A percentile compares a stretch with the other conserved stretches of the same genome.
These are phyloP conservation scores for Orchesella flavescens DNA, from an alignment of 2,888 invertebrate species.

Conservation along the genomic window DNA sequence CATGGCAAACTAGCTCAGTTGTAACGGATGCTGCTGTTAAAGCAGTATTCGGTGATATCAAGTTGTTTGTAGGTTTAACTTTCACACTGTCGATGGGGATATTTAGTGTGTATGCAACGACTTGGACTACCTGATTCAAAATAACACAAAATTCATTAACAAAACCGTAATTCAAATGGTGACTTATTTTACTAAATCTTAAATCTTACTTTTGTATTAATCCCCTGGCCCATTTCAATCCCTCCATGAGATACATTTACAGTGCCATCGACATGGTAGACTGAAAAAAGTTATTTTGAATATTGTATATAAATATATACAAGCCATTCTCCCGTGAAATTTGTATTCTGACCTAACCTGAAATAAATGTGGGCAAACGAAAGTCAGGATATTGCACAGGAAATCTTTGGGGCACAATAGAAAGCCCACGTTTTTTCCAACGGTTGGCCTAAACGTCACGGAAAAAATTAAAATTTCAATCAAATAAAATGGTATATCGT, in stretches of 20 bases:
- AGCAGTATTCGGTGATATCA: conserved; percentile 73
- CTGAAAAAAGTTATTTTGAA: too few relatives aligned
- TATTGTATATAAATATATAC: too few relatives aligned
- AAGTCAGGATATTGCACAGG: too few relatives aligned
- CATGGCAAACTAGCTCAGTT: conserved; percentile 73
- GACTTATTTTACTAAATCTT: too few relatives aligned
- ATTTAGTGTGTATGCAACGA: conserved; percentile 74
- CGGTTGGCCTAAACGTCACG: background rate
- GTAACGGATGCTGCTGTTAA: conserved; percentile 74
- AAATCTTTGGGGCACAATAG: too few relatives aligned
- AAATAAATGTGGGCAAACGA: conserved; percentile 60
- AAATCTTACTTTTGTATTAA: conserved; percentile 81
- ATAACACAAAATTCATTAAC: too few relatives aligned
- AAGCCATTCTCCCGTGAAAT: too few relatives aligned
- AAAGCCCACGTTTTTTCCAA: too few relatives aligned
- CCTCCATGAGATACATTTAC: conserved; percentile 75
- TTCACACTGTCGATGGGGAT: conserved; percentile 74
- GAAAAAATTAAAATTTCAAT: too few relatives aligned
- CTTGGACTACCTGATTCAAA: conserved; percentile 76
- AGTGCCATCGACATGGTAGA: conserved; percentile 76
- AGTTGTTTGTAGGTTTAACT: conserved; percentile 73
- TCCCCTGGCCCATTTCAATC: conserved; percentile 82
- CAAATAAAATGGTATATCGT: too few relatives aligned
- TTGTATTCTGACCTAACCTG: too few relatives aligned
- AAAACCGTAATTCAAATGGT: too few relatives aligned